phyloP scores from a whole-genome alignment of 2,797 vertebrate genomes.

The Pteropus rufus region DNA sequence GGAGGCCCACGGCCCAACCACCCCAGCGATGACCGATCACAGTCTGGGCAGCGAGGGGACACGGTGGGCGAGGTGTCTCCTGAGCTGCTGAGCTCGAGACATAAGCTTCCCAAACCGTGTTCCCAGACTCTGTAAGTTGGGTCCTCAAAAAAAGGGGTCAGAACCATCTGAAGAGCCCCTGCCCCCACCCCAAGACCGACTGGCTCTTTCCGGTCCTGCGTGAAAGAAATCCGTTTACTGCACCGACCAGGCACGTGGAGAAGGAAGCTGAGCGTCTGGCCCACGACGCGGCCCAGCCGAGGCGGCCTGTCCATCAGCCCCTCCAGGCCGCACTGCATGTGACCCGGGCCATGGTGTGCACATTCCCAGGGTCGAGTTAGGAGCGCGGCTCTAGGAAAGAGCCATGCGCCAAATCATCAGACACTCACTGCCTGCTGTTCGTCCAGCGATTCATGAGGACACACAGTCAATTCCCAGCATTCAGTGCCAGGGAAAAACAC shows the following conservation, averaged over 20 bases:
- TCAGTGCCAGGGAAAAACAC: neutral
- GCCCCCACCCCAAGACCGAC: neutral
- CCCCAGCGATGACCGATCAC: neutral
- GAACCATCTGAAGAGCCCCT: neutral
- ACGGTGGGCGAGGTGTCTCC: rapidly evolving
- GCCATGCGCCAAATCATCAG: neutral
- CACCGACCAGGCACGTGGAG: neutral
- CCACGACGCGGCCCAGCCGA: rapidly evolving
- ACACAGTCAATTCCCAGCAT: neutral
- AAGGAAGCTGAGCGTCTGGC: neutral
- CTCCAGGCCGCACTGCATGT: rapidly evolving
- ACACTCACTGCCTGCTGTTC: neutral
- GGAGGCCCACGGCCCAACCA: neutral
- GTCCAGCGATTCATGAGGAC: constrained; percentile 17
- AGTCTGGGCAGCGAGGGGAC: neutral
- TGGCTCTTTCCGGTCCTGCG: neutral
- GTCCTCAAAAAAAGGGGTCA: neutral
- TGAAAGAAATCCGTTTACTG: rapidly evolving
- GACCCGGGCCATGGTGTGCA: neutral
- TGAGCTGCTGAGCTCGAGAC: neutral
- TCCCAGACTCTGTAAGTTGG: neutral
- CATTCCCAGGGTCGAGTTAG: neutral
- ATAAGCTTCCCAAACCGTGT: neutral
- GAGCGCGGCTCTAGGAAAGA: constrained; percentile 27
- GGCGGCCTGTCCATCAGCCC: neutral